These are phyloP conservation scores for Meghimatium bilineatum DNA, from an alignment of 2,888 invertebrate species.

Conservation along the genomic window DNA sequence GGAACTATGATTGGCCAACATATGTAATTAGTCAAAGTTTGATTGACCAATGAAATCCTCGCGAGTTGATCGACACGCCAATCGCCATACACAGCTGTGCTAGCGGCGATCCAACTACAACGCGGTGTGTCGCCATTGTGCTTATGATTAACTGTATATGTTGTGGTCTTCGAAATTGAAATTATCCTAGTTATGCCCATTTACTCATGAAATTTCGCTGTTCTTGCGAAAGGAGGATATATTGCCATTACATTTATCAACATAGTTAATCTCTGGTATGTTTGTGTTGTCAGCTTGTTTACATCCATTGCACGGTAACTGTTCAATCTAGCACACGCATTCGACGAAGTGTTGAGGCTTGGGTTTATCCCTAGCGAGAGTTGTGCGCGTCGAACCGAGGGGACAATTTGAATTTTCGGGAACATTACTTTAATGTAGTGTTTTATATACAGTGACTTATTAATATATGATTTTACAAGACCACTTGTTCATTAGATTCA, in stretches of 20 bases:
- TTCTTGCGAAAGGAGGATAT: slow-evolving; percentile 35
- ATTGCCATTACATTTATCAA: slow-evolving; percentile 19
- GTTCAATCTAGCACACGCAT: slow-evolving; percentile 42
- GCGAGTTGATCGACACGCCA: slow-evolving; percentile 51
- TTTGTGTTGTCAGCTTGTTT: slow-evolving; percentile 36
- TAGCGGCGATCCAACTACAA: slow-evolving; percentile 44
- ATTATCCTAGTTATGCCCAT: slow-evolving; percentile 13
- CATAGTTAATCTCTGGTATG: slow-evolving; percentile 38
- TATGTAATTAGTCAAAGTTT: slow-evolving; percentile 48
- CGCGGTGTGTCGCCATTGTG: slow-evolving; percentile 57
- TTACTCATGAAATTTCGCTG: slow-evolving; percentile 20
- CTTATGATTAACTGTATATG: slow-evolving; percentile 37
- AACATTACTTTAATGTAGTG: background rate
- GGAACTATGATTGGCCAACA: slow-evolving; percentile 45
- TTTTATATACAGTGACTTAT: background rate
- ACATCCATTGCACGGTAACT: slow-evolving; percentile 35
- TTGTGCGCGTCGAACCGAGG: slow-evolving; percentile 27
- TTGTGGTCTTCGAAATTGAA: slow-evolving; percentile 35
- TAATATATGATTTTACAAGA: background rate
- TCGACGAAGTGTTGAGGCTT: slow-evolving; percentile 41
- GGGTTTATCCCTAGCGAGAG: slow-evolving; percentile 32
- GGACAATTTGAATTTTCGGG: slow-evolving; percentile 27
- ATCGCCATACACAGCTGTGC: slow-evolving; percentile 52
- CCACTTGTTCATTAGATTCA: background rate
- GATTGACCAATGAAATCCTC: slow-evolving; percentile 50